These are phyloP conservation scores for Sipha flava DNA, from an alignment of 1,140 invertebrate genomes.

Conservation along the genomic window DNA sequence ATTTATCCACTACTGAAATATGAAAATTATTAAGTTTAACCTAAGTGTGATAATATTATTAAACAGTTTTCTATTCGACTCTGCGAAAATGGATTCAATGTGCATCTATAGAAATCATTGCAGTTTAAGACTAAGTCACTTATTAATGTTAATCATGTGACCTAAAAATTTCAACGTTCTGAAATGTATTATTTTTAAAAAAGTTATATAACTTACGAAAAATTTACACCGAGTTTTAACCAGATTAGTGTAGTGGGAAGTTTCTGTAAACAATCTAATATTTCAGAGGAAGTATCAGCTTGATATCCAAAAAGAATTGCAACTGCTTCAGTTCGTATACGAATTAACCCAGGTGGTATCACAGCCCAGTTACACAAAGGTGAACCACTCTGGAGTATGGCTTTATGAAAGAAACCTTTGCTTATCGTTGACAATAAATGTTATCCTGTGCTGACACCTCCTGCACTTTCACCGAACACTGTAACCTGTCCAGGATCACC, in stretches of 20 bases:
- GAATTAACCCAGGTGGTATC: neutral
- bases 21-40: too few relatives aligned
- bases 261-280: constrained; percentile 51
- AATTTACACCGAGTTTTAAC: neutral
- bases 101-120: too few relatives aligned
- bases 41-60: too few relatives aligned
- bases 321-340: constrained; percentile 38
- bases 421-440: constrained; percentile 53
- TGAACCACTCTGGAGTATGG: constrained; percentile 51
- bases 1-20: constrained; percentile 7
- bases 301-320: constrained; percentile 53
- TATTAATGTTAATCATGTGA: too few relatives aligned
- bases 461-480: constrained; percentile 60
- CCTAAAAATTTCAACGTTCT: too few relatives aligned
- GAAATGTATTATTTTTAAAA: too few relatives aligned
- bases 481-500: constrained; percentile 65
- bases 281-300: constrained; percentile 45
- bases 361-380: constrained; percentile 54
- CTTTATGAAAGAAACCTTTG: constrained; percentile 42
- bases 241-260: constrained; percentile 40
- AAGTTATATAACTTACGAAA: neutral
- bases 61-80: too few relatives aligned
- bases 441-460: constrained; percentile 54
- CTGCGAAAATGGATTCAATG: too few relatives aligned
- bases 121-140: too few relatives aligned